A percentile compares a stretch with the other conserved stretches of the same genome.
phyloP scores from a whole-genome alignment of 2,888 invertebrate species.

The Azorinus chamasolen region DNA sequence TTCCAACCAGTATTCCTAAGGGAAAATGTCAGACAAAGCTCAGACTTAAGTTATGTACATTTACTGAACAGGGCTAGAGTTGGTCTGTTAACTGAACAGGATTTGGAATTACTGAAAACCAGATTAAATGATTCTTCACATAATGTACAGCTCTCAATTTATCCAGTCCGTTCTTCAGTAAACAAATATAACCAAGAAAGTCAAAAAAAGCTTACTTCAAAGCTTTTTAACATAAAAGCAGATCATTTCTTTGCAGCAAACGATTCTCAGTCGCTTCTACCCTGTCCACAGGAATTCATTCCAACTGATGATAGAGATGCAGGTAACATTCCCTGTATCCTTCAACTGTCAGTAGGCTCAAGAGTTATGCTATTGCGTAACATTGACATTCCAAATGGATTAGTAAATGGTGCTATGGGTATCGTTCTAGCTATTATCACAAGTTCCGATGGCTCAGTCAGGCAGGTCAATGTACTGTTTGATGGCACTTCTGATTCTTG shows the following conservation, averaged over 20 bases:
- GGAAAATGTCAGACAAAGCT: slow-evolving; percentile 43
- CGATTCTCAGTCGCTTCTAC: neutral
- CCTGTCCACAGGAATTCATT: no score
- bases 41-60: slow-evolving; percentile 1
- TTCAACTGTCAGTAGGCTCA: neutral
- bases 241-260: neutral
- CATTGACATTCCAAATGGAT: neutral
- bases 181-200: neutral
- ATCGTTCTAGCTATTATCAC: neutral
- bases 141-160: no score
- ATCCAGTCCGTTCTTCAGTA: no score
- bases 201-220: neutral
- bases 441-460: no score
- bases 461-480: no score
- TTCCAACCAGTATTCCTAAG: slow-evolving; percentile 40
- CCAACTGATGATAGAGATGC: no score
- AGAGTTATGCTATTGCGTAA: neutral
- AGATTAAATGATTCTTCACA: slow-evolving; percentile 1
- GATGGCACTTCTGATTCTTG: no score
- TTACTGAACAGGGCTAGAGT: slow-evolving; percentile 28
- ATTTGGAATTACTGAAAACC: slow-evolving; percentile 6
- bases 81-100: slow-evolving; percentile 14
- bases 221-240: neutral
- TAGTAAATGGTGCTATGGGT: slow-evolving; percentile 1
- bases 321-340: no score